Evolutionary conservation across 2,888 invertebrate genomes (phyloP), one percentile per base, ranked within the genome.

Genomic region (Leptinotarsa haldemani): DNA sequence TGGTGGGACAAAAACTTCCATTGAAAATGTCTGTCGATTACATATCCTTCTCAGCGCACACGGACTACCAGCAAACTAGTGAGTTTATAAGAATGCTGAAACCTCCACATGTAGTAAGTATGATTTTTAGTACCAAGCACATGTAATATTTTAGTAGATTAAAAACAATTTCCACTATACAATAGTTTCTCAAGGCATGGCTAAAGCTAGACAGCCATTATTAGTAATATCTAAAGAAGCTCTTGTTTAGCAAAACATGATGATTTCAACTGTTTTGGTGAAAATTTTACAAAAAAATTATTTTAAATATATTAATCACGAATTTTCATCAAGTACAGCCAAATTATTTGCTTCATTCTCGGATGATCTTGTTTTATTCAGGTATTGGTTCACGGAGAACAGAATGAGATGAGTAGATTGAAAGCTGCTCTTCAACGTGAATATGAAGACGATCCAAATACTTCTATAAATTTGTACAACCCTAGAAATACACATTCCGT

Each of bases 11-110:
- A 88, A 98, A 98, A 87, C 88, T 99, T 73, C 97, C 98, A 0
- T 89, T 99, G 58, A 97, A 97, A 88, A 97, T 98, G 95, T 97
- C 97, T 0, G 98, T 99, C 0, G 98, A 99, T 88, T 99, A 99
- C 88, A 99, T 99, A 83, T 99, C 98, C 0, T 99, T 99, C 89
- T 99, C 99, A 0, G 99, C 99, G 0, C 99, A 99, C 87, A 99
- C 99, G 0, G 98, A 98, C 89, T 98, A 97, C 87, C 95, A 96
- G 87, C 98, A 98, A 89, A 99, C 99, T 0, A 97, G 97, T 65
- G 98, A 98, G 89, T 99, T 99, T 85, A 96, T 99, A 79, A 91
- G 97, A 67, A 92, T 95, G 67, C 89, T 99, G 63, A 96, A 96
- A 85, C 99, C 99, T 7, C 95, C 97, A 0, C 98, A 99, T 88